phyloP scores from a whole-genome alignment of 2,113 vertebrate genomes.

The Columba livia region DNA sequence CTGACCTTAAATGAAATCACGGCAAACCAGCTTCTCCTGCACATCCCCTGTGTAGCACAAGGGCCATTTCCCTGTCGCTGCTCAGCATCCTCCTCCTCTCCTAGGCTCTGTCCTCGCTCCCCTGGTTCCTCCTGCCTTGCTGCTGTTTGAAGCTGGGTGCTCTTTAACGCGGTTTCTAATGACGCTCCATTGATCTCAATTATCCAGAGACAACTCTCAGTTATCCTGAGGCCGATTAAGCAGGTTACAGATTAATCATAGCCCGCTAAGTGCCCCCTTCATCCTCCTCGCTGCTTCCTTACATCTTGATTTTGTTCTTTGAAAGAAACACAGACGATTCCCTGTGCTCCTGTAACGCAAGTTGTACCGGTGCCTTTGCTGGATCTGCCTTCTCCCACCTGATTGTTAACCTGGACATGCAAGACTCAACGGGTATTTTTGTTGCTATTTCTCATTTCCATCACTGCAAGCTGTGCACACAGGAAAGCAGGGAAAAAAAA shows the following conservation, averaged over 20 bases:
- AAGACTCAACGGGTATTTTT: background rate
- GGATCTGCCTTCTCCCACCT: background rate
- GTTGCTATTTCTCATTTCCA: background rate
- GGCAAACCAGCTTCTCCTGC: background rate
- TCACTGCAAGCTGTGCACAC: background rate
- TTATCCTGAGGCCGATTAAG: conserved; percentile 43
- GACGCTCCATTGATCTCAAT: conserved; percentile 60
- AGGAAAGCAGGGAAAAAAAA: background rate
- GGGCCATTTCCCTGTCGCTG: rapidly evolving
- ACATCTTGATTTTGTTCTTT: conserved; percentile 17
- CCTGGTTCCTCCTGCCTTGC: background rate
- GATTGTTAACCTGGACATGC: background rate
- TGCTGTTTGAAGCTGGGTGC: background rate
- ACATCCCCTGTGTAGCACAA: rapidly evolving
- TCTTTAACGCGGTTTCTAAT: conserved; percentile 13
- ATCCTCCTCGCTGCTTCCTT: background rate
- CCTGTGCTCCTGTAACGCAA: background rate
- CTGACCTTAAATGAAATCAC: background rate
- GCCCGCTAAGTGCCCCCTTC: conserved; percentile 30
- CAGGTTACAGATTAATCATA: conserved; percentile 48
- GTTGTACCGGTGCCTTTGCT: background rate
- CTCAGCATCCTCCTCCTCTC: background rate
- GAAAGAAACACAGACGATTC: background rate
- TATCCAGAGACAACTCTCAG: conserved; percentile 52
- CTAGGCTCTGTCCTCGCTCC: background rate